Percentiles rank a stretch among this genome's conserved stretches.
Conservation (phyloP, 2,113 vertebrate genomes). For the Eonycteris spelaea region DNA sequence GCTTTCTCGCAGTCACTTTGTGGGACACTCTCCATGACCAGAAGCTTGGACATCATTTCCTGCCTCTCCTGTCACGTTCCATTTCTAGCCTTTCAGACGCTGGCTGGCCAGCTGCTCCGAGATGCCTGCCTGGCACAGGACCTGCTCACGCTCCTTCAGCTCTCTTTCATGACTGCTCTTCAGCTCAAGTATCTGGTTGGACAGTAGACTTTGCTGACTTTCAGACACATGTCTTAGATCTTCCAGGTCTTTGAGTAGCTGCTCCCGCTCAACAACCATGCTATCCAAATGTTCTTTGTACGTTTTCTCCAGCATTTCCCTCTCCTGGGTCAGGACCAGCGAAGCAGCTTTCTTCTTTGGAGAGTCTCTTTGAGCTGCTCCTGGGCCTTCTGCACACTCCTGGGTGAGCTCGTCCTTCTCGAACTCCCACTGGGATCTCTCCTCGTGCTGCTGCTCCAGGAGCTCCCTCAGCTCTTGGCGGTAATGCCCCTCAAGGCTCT, state of each 20-base stretch:
- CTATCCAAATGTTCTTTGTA: slow-evolving; percentile 82
- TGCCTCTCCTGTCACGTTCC: slow-evolving; percentile 84
- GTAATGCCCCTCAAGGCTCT: slow-evolving; percentile 82
- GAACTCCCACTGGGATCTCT: slow-evolving; percentile 87
- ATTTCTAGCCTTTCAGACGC: slow-evolving; percentile 78
- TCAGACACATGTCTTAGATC: slow-evolving; percentile 74
- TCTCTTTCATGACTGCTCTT: slow-evolving; percentile 80
- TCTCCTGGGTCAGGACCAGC: slow-evolving; percentile 79
- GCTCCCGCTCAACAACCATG: slow-evolving; percentile 80
- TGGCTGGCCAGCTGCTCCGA: slow-evolving; percentile 72
- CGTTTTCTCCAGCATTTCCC: slow-evolving; percentile 79
- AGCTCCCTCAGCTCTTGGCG: slow-evolving; percentile 82
- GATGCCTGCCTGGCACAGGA: slow-evolving; percentile 69
- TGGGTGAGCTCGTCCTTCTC: slow-evolving; percentile 83
- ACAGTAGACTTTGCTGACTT: slow-evolving; percentile 82
- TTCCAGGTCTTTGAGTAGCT: slow-evolving; percentile 84
- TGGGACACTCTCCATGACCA: slow-evolving; percentile 78
- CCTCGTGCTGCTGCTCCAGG: slow-evolving; percentile 76
- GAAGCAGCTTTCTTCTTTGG: slow-evolving; percentile 74
- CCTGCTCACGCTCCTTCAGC: slow-evolving; percentile 76
- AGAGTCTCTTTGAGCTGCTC: slow-evolving; percentile 77
- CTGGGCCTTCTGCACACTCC: slow-evolving; percentile 76
- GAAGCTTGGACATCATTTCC: slow-evolving; percentile 76
- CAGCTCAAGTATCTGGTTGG: slow-evolving; percentile 80
- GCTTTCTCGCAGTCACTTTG: slow-evolving; percentile 74